Evolutionary conservation across 2,888 invertebrate genomes (phyloP).

Genomic region (Elegia similella): DNA sequence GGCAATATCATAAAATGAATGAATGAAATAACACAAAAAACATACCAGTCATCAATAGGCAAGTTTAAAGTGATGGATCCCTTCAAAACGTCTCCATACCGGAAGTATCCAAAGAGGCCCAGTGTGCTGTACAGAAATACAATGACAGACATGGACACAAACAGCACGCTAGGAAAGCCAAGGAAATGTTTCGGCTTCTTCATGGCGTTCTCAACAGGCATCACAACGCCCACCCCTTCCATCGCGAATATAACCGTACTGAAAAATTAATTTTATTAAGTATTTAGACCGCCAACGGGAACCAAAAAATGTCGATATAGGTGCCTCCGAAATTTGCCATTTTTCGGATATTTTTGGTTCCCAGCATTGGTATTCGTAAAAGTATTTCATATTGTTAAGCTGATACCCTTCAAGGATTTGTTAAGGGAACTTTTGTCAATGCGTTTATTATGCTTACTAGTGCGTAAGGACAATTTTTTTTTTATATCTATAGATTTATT

Average conservation of each 20-base stretch:
- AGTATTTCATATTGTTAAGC: too few relatives aligned
- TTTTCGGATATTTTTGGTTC: too few relatives aligned
- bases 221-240: conserved; percentile 96
- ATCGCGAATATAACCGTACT: conserved; percentile 98
- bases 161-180: conserved; percentile 90
- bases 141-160: conserved; percentile 92
- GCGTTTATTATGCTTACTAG: too few relatives aligned
- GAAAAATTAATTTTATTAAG: conserved; percentile 27
- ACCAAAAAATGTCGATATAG: too few relatives aligned
- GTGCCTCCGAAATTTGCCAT: too few relatives aligned
- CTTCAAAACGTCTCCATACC: conserved; percentile 87
- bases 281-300: too few relatives aligned
- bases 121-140: conserved; percentile 89
- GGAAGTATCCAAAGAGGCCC: conserved; percentile 94
- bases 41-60: conserved; percentile 85
- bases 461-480: too few relatives aligned
- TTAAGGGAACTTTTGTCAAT: too few relatives aligned
- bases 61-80: conserved; percentile 94
- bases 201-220: conserved; percentile 97
- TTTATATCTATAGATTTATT: too few relatives aligned
- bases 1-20: neutral
- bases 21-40: conserved; percentile 22
- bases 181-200: conserved; percentile 89
- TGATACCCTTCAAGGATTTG: too few relatives aligned
- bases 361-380: too few relatives aligned